phyloP scores from a whole-genome alignment of 2,797 vertebrate species.

The Muscicapa striata region DNA sequence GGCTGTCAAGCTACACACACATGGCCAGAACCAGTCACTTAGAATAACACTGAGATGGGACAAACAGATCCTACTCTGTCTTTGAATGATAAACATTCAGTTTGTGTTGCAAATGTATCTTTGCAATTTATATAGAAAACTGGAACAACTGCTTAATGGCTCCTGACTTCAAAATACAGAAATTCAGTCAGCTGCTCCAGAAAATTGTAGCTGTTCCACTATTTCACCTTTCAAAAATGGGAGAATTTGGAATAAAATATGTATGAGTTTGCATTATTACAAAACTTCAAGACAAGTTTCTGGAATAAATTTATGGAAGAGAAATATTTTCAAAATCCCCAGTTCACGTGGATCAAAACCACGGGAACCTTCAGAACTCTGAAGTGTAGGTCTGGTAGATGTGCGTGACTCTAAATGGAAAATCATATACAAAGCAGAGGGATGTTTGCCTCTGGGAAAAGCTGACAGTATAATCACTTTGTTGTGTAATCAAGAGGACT shows the following conservation, averaged over 20 bases:
- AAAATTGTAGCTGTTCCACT: not conserved
- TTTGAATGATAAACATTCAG: not conserved
- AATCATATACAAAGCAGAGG: not conserved
- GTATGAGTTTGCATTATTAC: not conserved
- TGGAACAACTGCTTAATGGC: not conserved
- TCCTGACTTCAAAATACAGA: not conserved
- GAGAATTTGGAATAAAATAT: not conserved
- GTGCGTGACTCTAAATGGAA: not conserved
- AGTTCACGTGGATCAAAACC: not conserved
- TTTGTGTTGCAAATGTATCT: not conserved
- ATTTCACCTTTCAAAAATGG: not conserved
- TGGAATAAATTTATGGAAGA: not conserved
- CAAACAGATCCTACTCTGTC: not conserved
- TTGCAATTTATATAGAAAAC: not conserved
- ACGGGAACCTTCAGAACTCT: not conserved
- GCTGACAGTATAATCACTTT: not conserved
- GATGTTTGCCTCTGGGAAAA: not conserved
- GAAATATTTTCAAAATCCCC: not conserved
- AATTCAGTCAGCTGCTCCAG: not conserved
- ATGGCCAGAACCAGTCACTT: not conserved
- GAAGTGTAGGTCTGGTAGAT: not conserved
- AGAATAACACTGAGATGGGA: not conserved
- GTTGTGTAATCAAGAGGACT: not conserved
- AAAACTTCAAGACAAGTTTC: not conserved
- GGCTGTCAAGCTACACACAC: not conserved